These are phyloP conservation scores for Lagopus muta DNA, from an alignment of 2,113 vertebrate species.

Conservation along the genomic window DNA sequence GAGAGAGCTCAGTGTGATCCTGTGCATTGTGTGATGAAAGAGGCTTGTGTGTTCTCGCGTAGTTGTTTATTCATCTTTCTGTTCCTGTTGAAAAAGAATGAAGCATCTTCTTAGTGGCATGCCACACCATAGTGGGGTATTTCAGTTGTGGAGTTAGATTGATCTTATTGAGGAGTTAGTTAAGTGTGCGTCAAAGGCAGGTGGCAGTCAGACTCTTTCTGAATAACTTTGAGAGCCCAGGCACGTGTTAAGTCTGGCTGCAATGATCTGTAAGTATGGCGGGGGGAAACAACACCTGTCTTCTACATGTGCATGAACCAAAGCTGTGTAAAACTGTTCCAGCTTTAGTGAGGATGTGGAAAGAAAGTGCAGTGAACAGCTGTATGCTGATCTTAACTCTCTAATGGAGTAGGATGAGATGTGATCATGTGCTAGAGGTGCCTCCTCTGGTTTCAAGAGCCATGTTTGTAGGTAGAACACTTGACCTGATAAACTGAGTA, in stretches of 20 bases:
- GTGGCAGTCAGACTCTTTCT: conserved; percentile 35
- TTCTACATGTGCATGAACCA: fast-evolving
- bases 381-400: background rate
- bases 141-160: background rate
- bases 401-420: background rate
- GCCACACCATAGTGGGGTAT: background rate
- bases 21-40: background rate
- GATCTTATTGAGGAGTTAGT: background rate
- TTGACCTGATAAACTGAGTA: background rate
- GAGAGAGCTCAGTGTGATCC: background rate
- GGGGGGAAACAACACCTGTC: background rate
- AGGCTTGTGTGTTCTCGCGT: background rate
- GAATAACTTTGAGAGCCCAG: background rate
- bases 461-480: background rate
- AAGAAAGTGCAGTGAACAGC: background rate
- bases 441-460: background rate
- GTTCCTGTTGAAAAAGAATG: background rate
- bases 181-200: background rate
- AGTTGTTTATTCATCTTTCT: background rate
- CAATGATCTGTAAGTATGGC: background rate
- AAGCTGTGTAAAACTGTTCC: background rate
- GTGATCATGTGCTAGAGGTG: no score
- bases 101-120: background rate
- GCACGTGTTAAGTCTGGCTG: background rate
- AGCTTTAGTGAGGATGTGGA: background rate